These are phyloP conservation scores for Deroplatys truncata DNA, from an alignment of 2,888 invertebrate genomes.

Conservation along the genomic window DNA sequence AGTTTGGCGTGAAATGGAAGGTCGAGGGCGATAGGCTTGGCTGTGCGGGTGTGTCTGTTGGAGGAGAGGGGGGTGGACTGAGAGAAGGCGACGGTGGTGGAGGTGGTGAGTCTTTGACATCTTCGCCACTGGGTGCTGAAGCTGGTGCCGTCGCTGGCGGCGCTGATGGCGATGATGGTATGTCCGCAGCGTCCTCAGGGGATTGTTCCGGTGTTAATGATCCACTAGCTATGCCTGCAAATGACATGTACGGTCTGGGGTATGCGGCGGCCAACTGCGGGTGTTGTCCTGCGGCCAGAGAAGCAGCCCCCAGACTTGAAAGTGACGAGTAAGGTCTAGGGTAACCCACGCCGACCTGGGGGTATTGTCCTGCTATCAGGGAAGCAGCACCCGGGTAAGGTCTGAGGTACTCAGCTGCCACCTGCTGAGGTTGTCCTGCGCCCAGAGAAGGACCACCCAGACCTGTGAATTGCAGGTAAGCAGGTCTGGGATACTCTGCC, in stretches of 20 bases:
- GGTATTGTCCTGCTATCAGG: not conserved
- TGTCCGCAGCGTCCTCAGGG: not conserved
- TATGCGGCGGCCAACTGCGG: not conserved
- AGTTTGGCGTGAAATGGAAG: not conserved
- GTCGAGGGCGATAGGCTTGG: not conserved
- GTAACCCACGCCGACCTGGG: not conserved
- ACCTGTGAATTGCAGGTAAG: not conserved
- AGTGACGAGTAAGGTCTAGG: not conserved
- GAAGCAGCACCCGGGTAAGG: too few relatives aligned
- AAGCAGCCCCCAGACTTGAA: not conserved
- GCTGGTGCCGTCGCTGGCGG: not conserved
- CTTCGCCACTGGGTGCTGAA: not conserved
- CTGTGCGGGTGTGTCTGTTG: not conserved
- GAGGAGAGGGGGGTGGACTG: not conserved
- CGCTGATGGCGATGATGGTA: not conserved
- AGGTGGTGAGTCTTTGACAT: not conserved
- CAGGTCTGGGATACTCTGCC: not conserved
- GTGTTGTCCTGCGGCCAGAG: not conserved
- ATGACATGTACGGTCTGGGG: not conserved
- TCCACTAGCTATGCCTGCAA: too few relatives aligned
- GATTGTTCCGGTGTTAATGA: not conserved
- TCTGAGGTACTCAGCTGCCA: too few relatives aligned
- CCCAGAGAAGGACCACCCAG: too few relatives aligned
- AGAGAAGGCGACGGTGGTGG: not conserved
- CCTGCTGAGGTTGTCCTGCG: too few relatives aligned